Conservation (phyloP, 2,797 vertebrate species). For the Tenualosa thibaudeaui region DNA sequence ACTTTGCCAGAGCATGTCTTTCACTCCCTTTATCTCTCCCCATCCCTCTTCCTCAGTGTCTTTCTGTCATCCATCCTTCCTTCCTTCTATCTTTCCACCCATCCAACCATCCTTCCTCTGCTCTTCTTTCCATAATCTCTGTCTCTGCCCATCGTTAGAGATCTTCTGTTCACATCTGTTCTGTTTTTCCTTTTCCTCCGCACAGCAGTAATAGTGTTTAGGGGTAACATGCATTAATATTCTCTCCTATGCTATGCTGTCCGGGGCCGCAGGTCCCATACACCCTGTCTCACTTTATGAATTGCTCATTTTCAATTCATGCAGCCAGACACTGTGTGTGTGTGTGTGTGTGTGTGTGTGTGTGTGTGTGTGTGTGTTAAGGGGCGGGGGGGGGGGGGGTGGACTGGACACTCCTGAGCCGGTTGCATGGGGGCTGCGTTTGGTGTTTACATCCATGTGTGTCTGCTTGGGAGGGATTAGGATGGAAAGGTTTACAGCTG, state of each 20-base stretch:
- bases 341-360: constrained; percentile 27
- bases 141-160: no score
- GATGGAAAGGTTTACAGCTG: constrained; percentile 42
- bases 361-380: neutral
- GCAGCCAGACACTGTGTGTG: neutral
- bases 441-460: constrained; percentile 17
- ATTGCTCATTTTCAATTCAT: constrained; percentile 39
- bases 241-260: neutral
- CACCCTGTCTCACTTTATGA: constrained; percentile 31
- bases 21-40: neutral
- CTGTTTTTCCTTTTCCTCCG: neutral
- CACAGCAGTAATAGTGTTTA: constrained; percentile 17
- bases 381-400: neutral
- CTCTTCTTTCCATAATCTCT: neutral
- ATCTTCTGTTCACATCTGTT: neutral
- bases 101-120: neutral
- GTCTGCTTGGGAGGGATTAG: constrained; percentile 35
- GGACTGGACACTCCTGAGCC: neutral
- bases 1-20: constrained; percentile 30
- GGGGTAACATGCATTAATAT: constrained; percentile 30
- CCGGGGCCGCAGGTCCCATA: constrained; percentile 4
- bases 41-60: neutral
- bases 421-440: neutral
- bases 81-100: neutral
- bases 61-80: constrained; percentile 6